Evolutionary conservation across 2,113 vertebrate species (phyloP).

Genomic region (Calidris pugnax): DNA sequence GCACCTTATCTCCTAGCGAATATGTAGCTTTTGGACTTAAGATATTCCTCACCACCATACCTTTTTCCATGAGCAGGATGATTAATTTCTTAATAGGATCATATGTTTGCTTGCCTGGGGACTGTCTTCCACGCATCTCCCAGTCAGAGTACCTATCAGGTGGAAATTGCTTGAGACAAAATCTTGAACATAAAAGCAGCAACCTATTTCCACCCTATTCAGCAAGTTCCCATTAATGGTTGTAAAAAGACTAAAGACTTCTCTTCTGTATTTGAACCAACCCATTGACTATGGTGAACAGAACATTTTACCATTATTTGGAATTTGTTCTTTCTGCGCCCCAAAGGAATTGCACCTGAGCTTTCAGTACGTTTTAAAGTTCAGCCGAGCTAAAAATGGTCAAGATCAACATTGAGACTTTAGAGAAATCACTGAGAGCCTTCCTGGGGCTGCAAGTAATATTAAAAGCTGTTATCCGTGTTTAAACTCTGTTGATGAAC

Average conservation of each 20-base stretch:
- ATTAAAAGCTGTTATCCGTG: constrained; percentile 16
- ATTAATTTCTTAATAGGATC: background rate
- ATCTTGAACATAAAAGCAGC: background rate
- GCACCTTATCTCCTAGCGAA: background rate
- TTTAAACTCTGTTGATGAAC: background rate
- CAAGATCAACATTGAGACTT: background rate
- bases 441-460: background rate
- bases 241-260: background rate
- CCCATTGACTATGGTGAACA: background rate
- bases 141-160: background rate
- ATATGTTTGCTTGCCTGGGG: background rate
- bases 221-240: background rate
- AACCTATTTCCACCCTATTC: background rate
- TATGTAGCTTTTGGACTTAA: background rate
- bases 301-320: background rate
- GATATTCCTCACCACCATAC: background rate
- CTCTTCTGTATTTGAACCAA: background rate
- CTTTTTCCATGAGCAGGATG: background rate
- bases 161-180: background rate
- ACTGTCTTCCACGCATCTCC: background rate
- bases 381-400: constrained; percentile 18
- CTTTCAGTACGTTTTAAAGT: constrained; percentile 33
- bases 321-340: background rate
- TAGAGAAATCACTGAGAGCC: background rate
- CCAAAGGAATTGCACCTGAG: background rate